Conservation (phyloP, 1,140 invertebrate genomes). For the Drosophila insularis region DNA sequence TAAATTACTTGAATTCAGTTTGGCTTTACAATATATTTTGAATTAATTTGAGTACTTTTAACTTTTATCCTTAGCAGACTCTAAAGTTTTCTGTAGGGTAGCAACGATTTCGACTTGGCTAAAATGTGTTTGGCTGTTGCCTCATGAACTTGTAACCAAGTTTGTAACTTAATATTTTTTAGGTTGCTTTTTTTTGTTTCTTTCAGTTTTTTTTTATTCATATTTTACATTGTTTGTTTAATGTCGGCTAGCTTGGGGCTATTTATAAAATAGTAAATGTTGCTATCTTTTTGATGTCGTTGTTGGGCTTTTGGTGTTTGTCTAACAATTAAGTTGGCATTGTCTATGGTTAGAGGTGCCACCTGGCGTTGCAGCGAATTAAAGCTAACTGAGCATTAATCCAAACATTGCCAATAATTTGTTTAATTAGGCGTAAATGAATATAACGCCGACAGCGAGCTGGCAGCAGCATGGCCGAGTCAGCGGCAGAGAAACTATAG, state of each 20-base stretch:
- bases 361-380: constrained; percentile 47
- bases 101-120: constrained; percentile 14
- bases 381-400: constrained; percentile 45
- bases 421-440: constrained; percentile 79
- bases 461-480: constrained; percentile 27
- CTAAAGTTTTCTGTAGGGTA: constrained; percentile 8
- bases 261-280: constrained; percentile 64
- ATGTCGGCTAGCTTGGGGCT: constrained; percentile 59
- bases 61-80: too few species aligned
- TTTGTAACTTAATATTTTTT: constrained; percentile 61
- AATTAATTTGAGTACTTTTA: too few species aligned
- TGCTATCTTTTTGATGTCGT: constrained; percentile 15
- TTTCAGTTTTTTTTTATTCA: constrained; percentile 5
- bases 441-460: constrained; percentile 46
- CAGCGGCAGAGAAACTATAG: constrained; percentile 2
- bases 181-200: constrained; percentile 41
- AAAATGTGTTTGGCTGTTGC: constrained; percentile 7
- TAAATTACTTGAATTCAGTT: too few species aligned
- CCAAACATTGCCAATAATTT: constrained; percentile 63
- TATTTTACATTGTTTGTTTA: constrained; percentile 46
- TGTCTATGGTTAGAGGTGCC: constrained; percentile 63
- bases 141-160: constrained; percentile 74
- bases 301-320: constrained; percentile 40
- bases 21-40: too few species aligned
- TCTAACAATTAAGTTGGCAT: constrained; percentile 77